Base-by-base conservation (phyloP, 2,888 invertebrate genomes). In the Xanthorhoe spadicearia region DNA sequence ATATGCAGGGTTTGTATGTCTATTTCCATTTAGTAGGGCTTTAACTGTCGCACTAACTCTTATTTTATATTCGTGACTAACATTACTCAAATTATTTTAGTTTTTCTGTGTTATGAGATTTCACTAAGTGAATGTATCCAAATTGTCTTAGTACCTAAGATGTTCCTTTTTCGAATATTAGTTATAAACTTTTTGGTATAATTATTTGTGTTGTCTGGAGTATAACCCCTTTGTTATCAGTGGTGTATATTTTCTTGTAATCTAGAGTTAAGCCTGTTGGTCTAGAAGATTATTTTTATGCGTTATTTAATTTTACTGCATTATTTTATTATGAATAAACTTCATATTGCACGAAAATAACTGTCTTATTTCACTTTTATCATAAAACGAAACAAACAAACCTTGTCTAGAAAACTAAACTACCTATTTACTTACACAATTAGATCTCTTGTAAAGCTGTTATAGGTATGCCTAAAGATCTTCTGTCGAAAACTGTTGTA, bases 301-400 rank as follows among this genome's bases (percentile, higher is more conserved):
- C 48, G 52, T 67, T 63, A 67, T 59, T 59, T 57, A 61, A 19
- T 57, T 58, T 61, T 56, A 52, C 18, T 55, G 60, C 55, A 64
- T 60, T 66, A 56, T 7, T 69, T 65, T 70, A 73, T 73, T 68
- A 50, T 61, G 48, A 73, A 74, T 74, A 74, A 69, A 74, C 66
- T 68, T 68, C 53, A 53, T 69, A 60, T 58, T 64, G 56, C 59
- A 69, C 56, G 54, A 50, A 52, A 23, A 59, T 50, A 18, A 9
- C 0, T 28, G 13, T 32, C 18, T 35, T 50, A 5, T 46, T 46
- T 15, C 15, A 15, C 23, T 4, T 23, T 23, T 23, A 23, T 23
- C 23, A 23, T 23, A 23, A 23, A 23, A 46, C 1, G 2, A 1
- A n/a, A 46, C 43, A 3, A 46, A 46, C 43, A n/a, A 46, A 35